Percentiles rank a stretch among this genome's conserved stretches.
These are phyloP conservation scores for Sebastes nivosus DNA, from an alignment of 2,797 vertebrate genomes.

Conservation along the genomic window DNA sequence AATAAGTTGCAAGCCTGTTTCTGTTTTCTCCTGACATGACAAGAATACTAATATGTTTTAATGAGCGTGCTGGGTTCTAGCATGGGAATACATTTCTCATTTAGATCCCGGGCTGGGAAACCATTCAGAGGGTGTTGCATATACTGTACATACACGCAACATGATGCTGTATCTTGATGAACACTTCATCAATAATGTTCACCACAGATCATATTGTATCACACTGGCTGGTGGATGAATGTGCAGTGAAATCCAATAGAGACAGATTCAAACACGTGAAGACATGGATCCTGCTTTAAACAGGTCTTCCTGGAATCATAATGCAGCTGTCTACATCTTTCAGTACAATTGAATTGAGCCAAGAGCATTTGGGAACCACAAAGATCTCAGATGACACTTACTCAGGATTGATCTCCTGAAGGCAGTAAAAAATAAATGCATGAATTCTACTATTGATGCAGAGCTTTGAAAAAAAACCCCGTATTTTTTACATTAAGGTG, in stretches of 20 bases:
- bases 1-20: background rate
- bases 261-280: conserved; percentile 61
- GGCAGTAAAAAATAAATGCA: conserved; percentile 61
- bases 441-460: conserved; percentile 56
- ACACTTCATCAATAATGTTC: conserved; percentile 11
- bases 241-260: conserved; percentile 54
- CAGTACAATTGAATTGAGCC: conserved; percentile 63
- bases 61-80: background rate
- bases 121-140: background rate
- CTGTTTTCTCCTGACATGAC: conserved; percentile 2
- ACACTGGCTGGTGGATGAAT: conserved; percentile 48
- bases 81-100: background rate
- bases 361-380: conserved; percentile 63
- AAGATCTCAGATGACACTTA: conserved; percentile 62
- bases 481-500: conserved; percentile 36
- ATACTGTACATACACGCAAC: background rate
- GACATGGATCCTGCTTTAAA: conserved; percentile 62
- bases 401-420: conserved; percentile 69
- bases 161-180: background rate
- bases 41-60: conserved; percentile 17
- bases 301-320: conserved; percentile 67
- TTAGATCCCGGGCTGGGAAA: background rate
- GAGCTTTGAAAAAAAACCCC: conserved; percentile 37
- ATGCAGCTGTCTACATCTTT: conserved; percentile 52
- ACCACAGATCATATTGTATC: conserved; percentile 39